These are phyloP conservation scores for Entelurus aequoreus DNA, from an alignment of 2,113 vertebrate species.

Conservation along the genomic window DNA sequence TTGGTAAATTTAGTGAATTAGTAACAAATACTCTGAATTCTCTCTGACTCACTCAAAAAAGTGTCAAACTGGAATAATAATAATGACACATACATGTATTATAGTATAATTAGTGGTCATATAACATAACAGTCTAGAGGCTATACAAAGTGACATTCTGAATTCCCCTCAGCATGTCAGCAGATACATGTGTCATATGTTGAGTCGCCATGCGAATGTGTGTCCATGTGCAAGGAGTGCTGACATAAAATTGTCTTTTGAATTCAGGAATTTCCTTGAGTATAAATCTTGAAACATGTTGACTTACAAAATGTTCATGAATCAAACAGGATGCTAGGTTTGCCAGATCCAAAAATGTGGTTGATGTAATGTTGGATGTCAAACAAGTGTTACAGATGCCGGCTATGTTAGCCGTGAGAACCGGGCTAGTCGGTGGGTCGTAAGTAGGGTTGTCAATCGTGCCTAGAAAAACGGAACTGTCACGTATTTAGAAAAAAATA, in stretches of 20 bases:
- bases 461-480: no score
- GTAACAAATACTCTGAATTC: slow-evolving; percentile 76
- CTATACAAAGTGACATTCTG: slow-evolving; percentile 69
- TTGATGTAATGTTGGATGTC: slow-evolving; percentile 14
- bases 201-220: slow-evolving; percentile 28
- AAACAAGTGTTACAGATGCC: slow-evolving; percentile 1
- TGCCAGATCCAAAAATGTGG: slow-evolving; percentile 21
- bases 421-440: no score
- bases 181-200: slow-evolving; percentile 35
- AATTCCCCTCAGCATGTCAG: slow-evolving; percentile 56
- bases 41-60: slow-evolving; percentile 72
- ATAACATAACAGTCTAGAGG: slow-evolving; percentile 77
- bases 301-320: neutral
- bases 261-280: slow-evolving; percentile 29
- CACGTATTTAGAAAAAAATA: no score
- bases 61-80: slow-evolving; percentile 65
- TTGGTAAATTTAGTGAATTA: slow-evolving; percentile 28
- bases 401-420: no score
- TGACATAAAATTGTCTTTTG: slow-evolving; percentile 28
- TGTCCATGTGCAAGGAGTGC: slow-evolving; percentile 18
- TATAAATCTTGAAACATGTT: slow-evolving; percentile 5
- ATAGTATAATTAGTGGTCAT: slow-evolving; percentile 74
- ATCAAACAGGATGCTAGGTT: slow-evolving; percentile 18
- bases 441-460: no score
- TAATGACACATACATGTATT: slow-evolving; percentile 73